Percentiles rank a stretch among this genome's conserved stretches.
Evolutionary conservation across 2,888 invertebrate species (phyloP).

Genomic region (Creontiades dilutus): DNA sequence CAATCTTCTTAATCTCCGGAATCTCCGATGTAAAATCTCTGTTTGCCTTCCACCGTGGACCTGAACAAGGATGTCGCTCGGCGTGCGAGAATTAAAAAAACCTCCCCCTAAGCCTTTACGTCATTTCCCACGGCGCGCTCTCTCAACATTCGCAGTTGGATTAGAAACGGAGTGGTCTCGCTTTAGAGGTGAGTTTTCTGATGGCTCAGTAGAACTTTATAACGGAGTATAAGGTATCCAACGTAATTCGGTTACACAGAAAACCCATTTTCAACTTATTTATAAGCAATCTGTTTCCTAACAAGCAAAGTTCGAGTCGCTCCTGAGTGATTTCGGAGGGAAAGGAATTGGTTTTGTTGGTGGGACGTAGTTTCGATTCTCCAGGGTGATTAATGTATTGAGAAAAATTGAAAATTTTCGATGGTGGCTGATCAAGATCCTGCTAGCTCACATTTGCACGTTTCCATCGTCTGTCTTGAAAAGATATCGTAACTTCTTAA

Average conservation of each 20-base stretch:
- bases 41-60: too few relatives aligned
- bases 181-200: conserved; percentile 33
- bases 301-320: conserved; percentile 27
- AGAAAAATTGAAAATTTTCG: background rate
- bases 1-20: too few relatives aligned
- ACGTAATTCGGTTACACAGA: conserved; percentile 54
- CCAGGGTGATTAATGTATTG: too few relatives aligned
- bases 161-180: conserved; percentile 12
- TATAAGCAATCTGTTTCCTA: conserved; percentile 60
- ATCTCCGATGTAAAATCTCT: too few relatives aligned
- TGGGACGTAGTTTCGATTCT: background rate
- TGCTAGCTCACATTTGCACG: too few relatives aligned
- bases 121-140: background rate
- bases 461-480: too few relatives aligned
- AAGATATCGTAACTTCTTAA: too few relatives aligned
- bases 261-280: conserved; percentile 64
- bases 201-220: conserved; percentile 48
- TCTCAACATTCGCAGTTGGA: conserved; percentile 20
- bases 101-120: background rate
- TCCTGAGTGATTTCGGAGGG: background rate
- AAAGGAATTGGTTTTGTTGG: background rate
- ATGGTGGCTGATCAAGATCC: too few relatives aligned
- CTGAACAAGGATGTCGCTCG: too few relatives aligned
- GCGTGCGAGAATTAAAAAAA: background rate
- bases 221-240: background rate